phyloP scores from a whole-genome alignment of 2,113 vertebrate species.

The Saimiri boliviensis region DNA sequence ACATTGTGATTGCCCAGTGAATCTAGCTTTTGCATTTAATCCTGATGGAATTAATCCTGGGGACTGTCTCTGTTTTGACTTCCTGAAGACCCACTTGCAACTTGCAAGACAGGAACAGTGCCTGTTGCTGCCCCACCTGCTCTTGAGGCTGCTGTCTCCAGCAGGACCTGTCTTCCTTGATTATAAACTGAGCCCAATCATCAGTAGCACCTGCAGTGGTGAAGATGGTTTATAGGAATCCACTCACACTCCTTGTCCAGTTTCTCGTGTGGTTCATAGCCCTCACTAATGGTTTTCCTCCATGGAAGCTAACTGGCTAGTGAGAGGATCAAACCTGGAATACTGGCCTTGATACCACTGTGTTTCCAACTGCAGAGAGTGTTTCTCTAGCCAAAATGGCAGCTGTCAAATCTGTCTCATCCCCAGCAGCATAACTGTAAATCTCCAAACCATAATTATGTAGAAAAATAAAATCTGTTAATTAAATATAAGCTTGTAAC shows the following conservation, averaged over 20 bases:
- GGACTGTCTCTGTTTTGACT: not conserved
- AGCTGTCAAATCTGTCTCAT: not conserved
- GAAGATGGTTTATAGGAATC: not conserved
- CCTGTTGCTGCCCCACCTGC: not conserved
- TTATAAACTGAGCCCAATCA: not conserved
- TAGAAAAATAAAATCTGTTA: slow-evolving; percentile 40
- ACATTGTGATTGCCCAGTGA: not conserved
- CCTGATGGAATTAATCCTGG: not conserved
- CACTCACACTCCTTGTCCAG: not conserved
- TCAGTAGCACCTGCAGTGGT: not conserved
- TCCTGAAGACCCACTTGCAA: not conserved
- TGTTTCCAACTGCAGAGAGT: not conserved
- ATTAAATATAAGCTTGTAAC: slow-evolving; percentile 33
- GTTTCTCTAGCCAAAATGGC: slow-evolving; percentile 17
- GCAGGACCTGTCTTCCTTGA: not conserved
- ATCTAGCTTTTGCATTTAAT: not conserved
- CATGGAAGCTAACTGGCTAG: not conserved
- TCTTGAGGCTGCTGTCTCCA: not conserved
- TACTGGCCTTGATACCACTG: not conserved
- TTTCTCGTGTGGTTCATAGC: not conserved
- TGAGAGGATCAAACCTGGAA: not conserved
- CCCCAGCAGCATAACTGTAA: slow-evolving; percentile 16
- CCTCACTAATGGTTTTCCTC: not conserved
- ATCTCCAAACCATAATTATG: not conserved
- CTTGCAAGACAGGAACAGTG: not conserved